Base-by-base conservation (phyloP, 64 coral and sea anemone species). In the Pocillopora verrucosa region DNA sequence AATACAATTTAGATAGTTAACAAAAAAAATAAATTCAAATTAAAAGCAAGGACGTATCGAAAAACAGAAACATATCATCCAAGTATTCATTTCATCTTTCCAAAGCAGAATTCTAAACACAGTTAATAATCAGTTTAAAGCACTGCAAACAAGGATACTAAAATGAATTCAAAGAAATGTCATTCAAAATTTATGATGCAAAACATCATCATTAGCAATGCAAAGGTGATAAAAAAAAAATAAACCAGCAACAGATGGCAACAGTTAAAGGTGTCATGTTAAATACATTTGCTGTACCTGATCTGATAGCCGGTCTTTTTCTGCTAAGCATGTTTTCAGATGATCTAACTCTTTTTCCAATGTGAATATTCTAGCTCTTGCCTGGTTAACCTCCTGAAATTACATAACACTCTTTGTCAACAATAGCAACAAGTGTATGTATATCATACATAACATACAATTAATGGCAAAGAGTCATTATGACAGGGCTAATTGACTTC, bases 331-430 rank as follows among this genome's bases (percentile, higher is more conserved):
- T 57, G 68, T 79, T 88, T 94, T 87, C 10, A 94, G 78, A 88
- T 83, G 73, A 56, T 93, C 88, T 11, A 90, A 58, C 82, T 94
- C 95, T 78, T 76, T 80, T 26, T 93, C 88, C 25, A 97, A 56
- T 4, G 77, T 91, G 37, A 97, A 97, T 26, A 97, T 80, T 65
- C 36, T 85, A 58, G 91, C 60, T 24, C 62, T 88, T 12, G 73
- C 57, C 60, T 97, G 88, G 56, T 93, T 60, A 65, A 91, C 34
- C 70, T 78, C 90, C 95, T 96, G 56, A 60, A 92, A 75, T 61
- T 35, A 60, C 41, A 14, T 12, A 62, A 1, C 6, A 26, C 56
- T 36, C 16, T 16, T 16, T 83, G 3, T 58, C 5, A 78, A 56
- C 34, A 14, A 1, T 6, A 79, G 16, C 24, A 19, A 34, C 59